Evolutionary conservation across 1,140 invertebrate species (phyloP), one percentile per base, ranked within the genome.

Genomic region (Subanguina moxae): DNA sequence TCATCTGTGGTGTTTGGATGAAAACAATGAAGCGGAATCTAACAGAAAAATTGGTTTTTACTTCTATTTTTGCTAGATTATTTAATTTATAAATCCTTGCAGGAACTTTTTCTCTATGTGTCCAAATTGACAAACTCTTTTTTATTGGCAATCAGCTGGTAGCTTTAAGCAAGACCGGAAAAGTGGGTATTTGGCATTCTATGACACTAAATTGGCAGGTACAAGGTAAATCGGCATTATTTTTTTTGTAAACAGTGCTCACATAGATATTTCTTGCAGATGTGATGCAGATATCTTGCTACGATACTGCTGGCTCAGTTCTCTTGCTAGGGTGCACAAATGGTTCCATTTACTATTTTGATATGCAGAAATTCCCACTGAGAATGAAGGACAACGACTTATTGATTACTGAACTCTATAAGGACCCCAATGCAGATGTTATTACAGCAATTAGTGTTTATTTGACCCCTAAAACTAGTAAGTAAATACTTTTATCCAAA

Each of bases 351-450:
- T 95, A 95, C 85, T 95, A 96, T 85, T 95, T 97, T 79, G 94
- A 98, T 85, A 98, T 98, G 94, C 93, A 97, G 84, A 98, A 97
- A 83, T 97, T 98, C 85, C 94, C 94, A 1, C 83, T 97, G 9
- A 86, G 94, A 65, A 97, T 97, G 93, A 97, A 97, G 84, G 94
- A 97, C 82, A 97, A 97, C 84, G 94, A 97, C 87, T 85, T 98
- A 3, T 84, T 98, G 21, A 93, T 97, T 0, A 97, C 94, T 21
- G 93, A 97, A 84, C 84, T 98, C 1, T 98, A 97, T 82, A 88
- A 89, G 82, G 94, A 98, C 85, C 91, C 92, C 17, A 90, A 90
- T 73, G 89, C 90, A 80, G 94, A 97, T 85, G 90, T 91, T 25
- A 95, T 98, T 42, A 97, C 94, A 48, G 92, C 94, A n/a, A 93